Evolutionary conservation across 2,113 vertebrate species (phyloP), one percentile per base, ranked within the genome.

Genomic region (Labeo catla): DNA sequence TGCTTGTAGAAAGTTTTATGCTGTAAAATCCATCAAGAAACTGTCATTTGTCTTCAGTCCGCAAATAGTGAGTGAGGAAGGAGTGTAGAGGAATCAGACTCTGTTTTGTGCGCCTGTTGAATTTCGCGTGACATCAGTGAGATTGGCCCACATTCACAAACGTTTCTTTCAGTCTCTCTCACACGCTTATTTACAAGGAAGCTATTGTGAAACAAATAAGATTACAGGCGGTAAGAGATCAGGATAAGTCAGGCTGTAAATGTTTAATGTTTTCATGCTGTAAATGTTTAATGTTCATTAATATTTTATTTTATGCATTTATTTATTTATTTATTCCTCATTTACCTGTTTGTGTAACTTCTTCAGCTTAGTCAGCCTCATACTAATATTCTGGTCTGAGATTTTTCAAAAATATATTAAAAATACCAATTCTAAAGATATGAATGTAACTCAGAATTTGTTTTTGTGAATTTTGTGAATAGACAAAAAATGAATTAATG

Each of bases 61-160:
- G 36, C 66, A 43, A 68, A 19, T 15, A 9, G 34, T 6, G 63
- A 65, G 23, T 6, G 11, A 28, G 28, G 28, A 1, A 19, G 36
- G 15, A 59, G 12, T 72, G 50, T 13, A 63, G 47, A 6, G 80
- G 16, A 52, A 79, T 77, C 65, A 9, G 43, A 88, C 81, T 76
- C 16, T 80, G 57, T 49, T 73, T 57, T 16, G 76, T 39, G 34
- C 11, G 19, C 3, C 50, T 28, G 34, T 21, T 81, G 45, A 76
- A 76, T 52, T 85, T 72, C 88, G 61, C 54, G 83, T 89, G 88
- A 87, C 68, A 54, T 72, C 68, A 87, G 54, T 89, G 63, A 84
- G 43, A 19, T 28, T 61, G 47, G 19, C 83, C 61, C 28, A 34
- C 68, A 76, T 66, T 80, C 78, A n/a, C 57, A 63, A 63, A 61